Base-by-base conservation (phyloP, 2,113 vertebrate species). In the Calypte anna region DNA sequence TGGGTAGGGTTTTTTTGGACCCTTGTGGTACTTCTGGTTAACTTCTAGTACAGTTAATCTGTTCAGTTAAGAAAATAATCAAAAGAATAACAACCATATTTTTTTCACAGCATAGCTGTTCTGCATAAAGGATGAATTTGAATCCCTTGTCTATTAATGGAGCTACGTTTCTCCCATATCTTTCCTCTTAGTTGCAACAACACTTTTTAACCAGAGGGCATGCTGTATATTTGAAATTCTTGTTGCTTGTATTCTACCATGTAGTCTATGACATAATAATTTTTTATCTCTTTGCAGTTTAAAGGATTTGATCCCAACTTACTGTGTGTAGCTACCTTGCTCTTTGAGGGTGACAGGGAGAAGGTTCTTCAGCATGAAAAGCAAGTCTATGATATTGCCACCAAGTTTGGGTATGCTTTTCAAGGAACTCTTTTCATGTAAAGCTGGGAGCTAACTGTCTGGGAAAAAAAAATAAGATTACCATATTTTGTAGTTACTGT, bases 331-430 rank as follows among this genome's bases (percentile, higher is more conserved):
- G 99, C 99, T 87, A 99, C 99, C 5, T 98, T 99, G 90, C 98
- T 99, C 83, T 99, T 99, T 86, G 99, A 99, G 78, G 99, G 99
- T 48, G 98, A 99, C 93, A 98, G 99, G 61, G 99, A 99, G 97
- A 99, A 98, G 95, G 99, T 99, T 94, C 98, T 99, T 97, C 99
- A 99, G 96, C 99, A 99, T 59, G 99, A 99, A 97, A 99, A 99
- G 92, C 99, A 99, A 97, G 99, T 99, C 75, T 99, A 99, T 93
- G 99, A 99, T 97, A 99, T 99, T 50, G 99, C 99, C 83, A 98
- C 99, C 81, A 99, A 99, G 97, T 99, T 99, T 97, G 99, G 99
- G 99, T 99, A 97, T 98, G 98, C 19, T 74, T 96, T 95, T 94
- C 74, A 54, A 67, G 87, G 17, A 89, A 46, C 6, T 86, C 80